These are phyloP conservation scores for Emys orbicularis DNA, from an alignment of 2,797 vertebrate species.

Conservation along the genomic window DNA sequence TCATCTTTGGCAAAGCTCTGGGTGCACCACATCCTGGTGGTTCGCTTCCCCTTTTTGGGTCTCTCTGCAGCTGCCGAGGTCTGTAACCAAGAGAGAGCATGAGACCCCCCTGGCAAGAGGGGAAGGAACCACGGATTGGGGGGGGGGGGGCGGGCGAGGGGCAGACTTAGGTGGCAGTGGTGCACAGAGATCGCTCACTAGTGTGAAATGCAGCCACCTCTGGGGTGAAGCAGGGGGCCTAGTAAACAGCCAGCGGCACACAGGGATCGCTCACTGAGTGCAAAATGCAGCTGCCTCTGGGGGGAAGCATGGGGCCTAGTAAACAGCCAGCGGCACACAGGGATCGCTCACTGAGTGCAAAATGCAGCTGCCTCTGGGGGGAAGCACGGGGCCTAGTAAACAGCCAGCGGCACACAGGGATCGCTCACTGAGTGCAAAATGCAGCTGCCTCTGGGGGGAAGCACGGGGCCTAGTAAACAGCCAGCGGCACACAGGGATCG, in stretches of 20 bases:
- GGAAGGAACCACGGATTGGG: background rate
- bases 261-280: background rate
- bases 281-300: background rate
- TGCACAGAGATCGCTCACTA: background rate
- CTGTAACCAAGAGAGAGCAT: conserved; percentile 22
- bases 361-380: background rate
- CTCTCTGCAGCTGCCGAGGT: conserved; percentile 73
- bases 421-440: background rate
- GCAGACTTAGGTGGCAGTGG: background rate
- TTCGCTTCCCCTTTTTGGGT: conserved; percentile 81
- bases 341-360: background rate
- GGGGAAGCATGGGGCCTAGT: too few species aligned
- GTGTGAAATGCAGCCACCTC: background rate
- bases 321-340: background rate
- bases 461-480: too few species aligned
- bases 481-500: background rate
- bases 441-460: background rate
- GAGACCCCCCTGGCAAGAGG: background rate
- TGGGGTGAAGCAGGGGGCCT: too few species aligned
- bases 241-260: background rate
- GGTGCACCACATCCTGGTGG: conserved; percentile 83
- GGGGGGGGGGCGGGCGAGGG: background rate
- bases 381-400: background rate
- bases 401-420: background rate
- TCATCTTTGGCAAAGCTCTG: conserved; percentile 84